Conservation (phyloP, 2,113 vertebrate genomes). For the Spilogale gracilis region DNA sequence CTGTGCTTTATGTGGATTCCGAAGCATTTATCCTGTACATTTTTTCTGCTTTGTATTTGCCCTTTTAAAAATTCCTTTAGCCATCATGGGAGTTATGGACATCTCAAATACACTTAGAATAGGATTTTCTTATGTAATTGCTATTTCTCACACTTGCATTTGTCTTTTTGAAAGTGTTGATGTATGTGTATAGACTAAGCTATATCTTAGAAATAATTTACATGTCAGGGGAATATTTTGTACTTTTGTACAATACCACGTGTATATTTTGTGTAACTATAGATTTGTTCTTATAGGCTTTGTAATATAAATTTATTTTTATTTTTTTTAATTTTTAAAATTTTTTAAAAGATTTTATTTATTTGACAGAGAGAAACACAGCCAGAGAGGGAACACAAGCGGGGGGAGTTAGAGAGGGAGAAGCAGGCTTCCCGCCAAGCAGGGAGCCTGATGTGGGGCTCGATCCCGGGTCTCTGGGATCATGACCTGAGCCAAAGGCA, state of each 20-base stretch:
- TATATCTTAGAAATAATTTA: constrained; percentile 31
- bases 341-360: too few relatives aligned
- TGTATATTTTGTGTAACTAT: background rate
- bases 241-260: background rate
- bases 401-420: too few relatives aligned
- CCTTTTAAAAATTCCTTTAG: background rate
- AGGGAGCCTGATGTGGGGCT: too few relatives aligned
- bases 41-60: constrained; percentile 22
- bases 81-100: background rate
- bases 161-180: constrained; percentile 21
- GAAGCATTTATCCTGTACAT: background rate
- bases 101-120: background rate
- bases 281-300: background rate
- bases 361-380: too few relatives aligned
- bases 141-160: background rate
- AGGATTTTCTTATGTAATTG: constrained; percentile 11
- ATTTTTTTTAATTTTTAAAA: too few relatives aligned
- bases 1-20: background rate
- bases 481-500: too few relatives aligned
- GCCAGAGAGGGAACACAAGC: too few relatives aligned
- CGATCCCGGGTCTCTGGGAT: too few relatives aligned
- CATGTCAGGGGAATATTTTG: background rate
- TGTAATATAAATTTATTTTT: background rate
- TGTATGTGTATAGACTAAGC: background rate
- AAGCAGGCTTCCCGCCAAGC: too few relatives aligned